Conservation (phyloP, 2,888 invertebrate species). For the Metopia argyrocephala region DNA sequence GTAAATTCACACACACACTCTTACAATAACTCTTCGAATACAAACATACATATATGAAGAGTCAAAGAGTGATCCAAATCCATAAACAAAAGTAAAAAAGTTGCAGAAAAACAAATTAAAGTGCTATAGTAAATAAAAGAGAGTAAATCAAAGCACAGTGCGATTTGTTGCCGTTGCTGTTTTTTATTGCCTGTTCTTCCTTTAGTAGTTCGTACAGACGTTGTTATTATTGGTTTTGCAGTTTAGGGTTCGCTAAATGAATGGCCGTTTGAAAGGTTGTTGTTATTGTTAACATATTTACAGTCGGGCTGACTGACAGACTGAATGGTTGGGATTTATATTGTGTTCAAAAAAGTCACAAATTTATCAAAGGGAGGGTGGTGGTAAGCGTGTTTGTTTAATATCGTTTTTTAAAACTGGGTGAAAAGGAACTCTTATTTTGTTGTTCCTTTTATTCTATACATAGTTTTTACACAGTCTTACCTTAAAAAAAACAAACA, state of each 20-base stretch:
- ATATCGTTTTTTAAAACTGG: conserved; percentile 20
- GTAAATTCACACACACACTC: not conserved
- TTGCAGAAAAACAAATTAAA: conserved; percentile 44
- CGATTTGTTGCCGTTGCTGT: conserved; percentile 31
- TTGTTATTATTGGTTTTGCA: conserved; percentile 31
- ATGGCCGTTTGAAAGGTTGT: conserved; percentile 5
- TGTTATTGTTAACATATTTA: too few species aligned
- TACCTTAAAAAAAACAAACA: not conserved
- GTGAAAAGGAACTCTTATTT: conserved; percentile 58
- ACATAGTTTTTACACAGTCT: conserved; percentile 12
- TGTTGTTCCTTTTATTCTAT: not conserved
- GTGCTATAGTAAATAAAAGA: conserved; percentile 25
- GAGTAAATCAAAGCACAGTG: conserved; percentile 54
- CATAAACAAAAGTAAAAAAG: conserved; percentile 9
- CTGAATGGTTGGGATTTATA: conserved; percentile 37
- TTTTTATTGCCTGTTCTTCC: not conserved
- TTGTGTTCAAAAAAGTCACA: conserved; percentile 15
- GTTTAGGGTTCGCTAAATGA: conserved; percentile 49
- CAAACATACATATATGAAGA: not conserved
- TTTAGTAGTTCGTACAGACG: not conserved
- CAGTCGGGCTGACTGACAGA: conserved; percentile 7
- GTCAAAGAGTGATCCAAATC: conserved; percentile 5
- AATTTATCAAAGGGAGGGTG: conserved; percentile 31
- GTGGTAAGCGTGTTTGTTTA: conserved; percentile 3
- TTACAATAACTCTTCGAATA: too few species aligned